These are phyloP conservation scores for Romanomermis culicivorax DNA, from an alignment of 2,888 invertebrate species.

Conservation along the genomic window DNA sequence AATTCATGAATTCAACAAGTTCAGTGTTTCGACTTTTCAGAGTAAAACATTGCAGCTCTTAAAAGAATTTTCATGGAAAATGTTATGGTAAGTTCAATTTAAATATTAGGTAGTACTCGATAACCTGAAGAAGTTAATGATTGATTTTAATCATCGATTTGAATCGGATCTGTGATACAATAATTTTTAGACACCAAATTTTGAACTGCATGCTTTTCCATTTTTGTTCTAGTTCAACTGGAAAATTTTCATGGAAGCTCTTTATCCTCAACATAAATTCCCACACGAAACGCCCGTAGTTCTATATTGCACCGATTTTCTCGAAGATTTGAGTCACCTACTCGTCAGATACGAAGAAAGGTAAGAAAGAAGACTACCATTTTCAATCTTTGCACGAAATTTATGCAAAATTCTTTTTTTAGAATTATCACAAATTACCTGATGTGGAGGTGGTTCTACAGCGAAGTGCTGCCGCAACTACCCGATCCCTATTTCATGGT, in stretches of 20 bases:
- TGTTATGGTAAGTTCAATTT: no score
- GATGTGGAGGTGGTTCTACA: slow-evolving; percentile 29
- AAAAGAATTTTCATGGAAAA: no score
- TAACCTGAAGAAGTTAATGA: no score
- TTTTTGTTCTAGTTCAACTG: slow-evolving; percentile 21
- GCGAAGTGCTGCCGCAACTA: slow-evolving; percentile 24
- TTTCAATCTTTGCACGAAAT: not conserved
- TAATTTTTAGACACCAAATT: no score
- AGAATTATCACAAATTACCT: slow-evolving; percentile 20
- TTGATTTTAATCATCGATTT: no score
- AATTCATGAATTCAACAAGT: no score
- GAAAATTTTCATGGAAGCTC: slow-evolving; percentile 23
- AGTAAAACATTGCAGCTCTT: no score
- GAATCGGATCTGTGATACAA: no score
- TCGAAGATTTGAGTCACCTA: slow-evolving; percentile 25
- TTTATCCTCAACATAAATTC: slow-evolving; percentile 21
- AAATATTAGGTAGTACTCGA: no score
- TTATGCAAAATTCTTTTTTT: slow-evolving; percentile 4
- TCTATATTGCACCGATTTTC: slow-evolving; percentile 30
- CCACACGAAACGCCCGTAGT: slow-evolving; percentile 25
- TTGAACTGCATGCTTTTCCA: slow-evolving; percentile 2
- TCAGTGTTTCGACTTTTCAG: no score
- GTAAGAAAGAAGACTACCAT: slow-evolving; percentile 10
- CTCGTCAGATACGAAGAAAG: slow-evolving; percentile 12
- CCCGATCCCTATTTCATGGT: slow-evolving; percentile 27